Evolutionary conservation across 2,797 vertebrate species (phyloP), one percentile per base, ranked within the genome.

Genomic region (Buceros bicornis): DNA sequence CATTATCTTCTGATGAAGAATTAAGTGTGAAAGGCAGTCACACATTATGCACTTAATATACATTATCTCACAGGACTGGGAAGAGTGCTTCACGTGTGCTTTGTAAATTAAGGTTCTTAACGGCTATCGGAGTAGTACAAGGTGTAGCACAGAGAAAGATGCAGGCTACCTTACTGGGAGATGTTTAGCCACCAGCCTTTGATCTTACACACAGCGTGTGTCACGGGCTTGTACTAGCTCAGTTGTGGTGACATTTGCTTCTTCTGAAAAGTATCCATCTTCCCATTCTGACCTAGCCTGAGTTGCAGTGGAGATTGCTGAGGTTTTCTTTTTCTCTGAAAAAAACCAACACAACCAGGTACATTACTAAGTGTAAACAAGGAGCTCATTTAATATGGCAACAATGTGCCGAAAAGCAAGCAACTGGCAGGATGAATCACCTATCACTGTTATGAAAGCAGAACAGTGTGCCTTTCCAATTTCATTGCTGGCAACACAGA

Each of bases 401-500:
- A n/a, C 6, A 86, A 57, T 2, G 3, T 77, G 48, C 43, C 26
- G 33, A n/a, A 83, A 91, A 95, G 29, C 71, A 47, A 33, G 50
- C 16, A 69, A 51, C 69, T 77, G 48, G 51, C 40, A 74, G 42
- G 65, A 42, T 2, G 2, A 66, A 35, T 97, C 96, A 97, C 95
- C 96, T 96, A 40, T 93, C 67, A 98, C 82, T 35, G 78, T 89
- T 65, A 98, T 18, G 2, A 96, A 87, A 81, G 97, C 94, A 43
- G 94, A 97, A 42, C 97, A 97, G 18, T 19, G 42, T 10, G 95
- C 95, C 67, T 97, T 88, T 71, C 96, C 97, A 31, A 50, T 48
- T 82, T 96, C 92, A 86, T 96, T 98, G 90, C 77, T 97, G 76
- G 96, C 94, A 89, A 96, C 61, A 92, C 97, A 98, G 47, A 94